phyloP scores from a whole-genome alignment of 2,113 vertebrate species.

The Panthera uncia region DNA sequence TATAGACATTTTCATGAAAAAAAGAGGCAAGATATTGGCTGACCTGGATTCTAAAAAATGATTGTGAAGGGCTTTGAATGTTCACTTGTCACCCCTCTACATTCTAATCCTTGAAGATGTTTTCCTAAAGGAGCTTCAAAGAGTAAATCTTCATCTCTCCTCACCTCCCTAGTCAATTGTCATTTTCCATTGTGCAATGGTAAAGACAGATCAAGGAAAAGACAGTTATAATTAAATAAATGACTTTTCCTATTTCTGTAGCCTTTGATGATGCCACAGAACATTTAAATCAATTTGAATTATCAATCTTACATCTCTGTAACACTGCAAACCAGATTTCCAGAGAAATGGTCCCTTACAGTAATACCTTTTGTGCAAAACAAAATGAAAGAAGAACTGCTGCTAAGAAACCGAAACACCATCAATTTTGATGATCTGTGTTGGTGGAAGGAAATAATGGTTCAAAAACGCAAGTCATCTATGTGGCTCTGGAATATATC shows the following conservation, averaged over 20 bases:
- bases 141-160: background rate
- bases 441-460: background rate
- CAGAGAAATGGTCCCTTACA: slow-evolving; percentile 39
- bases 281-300: slow-evolving; percentile 31
- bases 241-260: slow-evolving; percentile 22
- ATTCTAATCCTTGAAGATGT: background rate
- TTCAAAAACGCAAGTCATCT: slow-evolving; percentile 1
- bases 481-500: slow-evolving; percentile 15
- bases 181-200: slow-evolving; percentile 45
- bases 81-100: background rate
- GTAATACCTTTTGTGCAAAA: slow-evolving; percentile 39
- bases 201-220: slow-evolving; percentile 46
- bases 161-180: slow-evolving; percentile 14
- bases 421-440: slow-evolving; percentile 33
- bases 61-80: slow-evolving; percentile 24
- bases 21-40: background rate
- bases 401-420: slow-evolving; percentile 32
- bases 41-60: background rate
- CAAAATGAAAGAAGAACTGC: slow-evolving; percentile 42
- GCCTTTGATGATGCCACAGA: slow-evolving; percentile 36
- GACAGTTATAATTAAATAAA: background rate
- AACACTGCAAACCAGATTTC: slow-evolving; percentile 21
- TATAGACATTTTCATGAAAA: slow-evolving; percentile 28
- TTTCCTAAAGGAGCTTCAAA: slow-evolving; percentile 38
- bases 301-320: slow-evolving; percentile 33